Percentiles rank a stretch among this genome's conserved stretches.
Evolutionary conservation across 2,888 invertebrate species (phyloP).

Genomic region (Pristionchus mayeri): DNA sequence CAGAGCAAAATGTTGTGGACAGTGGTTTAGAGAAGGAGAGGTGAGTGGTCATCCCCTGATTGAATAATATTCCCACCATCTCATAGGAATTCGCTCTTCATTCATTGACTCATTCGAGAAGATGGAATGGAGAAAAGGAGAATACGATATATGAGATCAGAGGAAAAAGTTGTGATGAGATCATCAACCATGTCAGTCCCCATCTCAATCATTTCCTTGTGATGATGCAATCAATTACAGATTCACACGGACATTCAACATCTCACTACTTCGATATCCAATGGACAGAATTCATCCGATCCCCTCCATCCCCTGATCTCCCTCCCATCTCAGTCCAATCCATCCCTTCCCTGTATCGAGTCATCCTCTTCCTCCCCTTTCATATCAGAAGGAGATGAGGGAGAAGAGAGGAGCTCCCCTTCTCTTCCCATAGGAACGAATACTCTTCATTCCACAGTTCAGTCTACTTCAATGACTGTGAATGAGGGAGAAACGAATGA

Average conservation of each 20-base stretch:
- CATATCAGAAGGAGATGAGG: not conserved
- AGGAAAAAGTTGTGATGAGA: slow-evolving; percentile 5
- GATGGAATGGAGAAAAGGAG: not conserved
- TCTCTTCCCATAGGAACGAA: not conserved
- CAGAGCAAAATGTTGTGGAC: not conserved
- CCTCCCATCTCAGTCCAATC: not conserved
- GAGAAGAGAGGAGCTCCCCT: not conserved
- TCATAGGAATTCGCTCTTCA: not conserved
- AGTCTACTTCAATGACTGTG: not conserved
- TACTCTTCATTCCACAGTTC: not conserved
- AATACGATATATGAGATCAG: not conserved
- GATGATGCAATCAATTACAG: not conserved
- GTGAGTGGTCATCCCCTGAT: not conserved
- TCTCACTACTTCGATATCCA: not conserved
- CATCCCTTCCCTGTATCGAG: not conserved
- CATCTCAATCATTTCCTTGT: not conserved
- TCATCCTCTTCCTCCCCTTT: not conserved
- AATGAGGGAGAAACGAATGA: too few relatives aligned
- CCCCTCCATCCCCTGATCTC: too few relatives aligned
- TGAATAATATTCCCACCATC: not conserved
- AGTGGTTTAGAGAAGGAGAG: slow-evolving; percentile 13
- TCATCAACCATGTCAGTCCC: not conserved
- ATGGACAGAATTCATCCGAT: not conserved
- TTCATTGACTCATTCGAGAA: not conserved
- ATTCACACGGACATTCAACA: not conserved